Evolutionary conservation across 2,113 vertebrate species (phyloP).

Genomic region (Cercopithecus mona): DNA sequence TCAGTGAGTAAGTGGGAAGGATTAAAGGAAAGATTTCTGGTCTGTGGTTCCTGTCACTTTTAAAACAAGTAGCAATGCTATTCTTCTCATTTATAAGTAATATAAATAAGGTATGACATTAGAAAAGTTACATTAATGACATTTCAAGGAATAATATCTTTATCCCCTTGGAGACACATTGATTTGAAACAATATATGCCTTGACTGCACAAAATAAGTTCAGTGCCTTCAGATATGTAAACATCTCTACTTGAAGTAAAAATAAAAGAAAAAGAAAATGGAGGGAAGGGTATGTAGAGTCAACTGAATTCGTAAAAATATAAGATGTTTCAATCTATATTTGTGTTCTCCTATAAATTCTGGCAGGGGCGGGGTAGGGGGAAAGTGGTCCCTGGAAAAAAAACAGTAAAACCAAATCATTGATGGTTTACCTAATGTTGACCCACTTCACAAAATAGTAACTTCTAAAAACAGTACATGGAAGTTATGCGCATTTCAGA

Average conservation of each 20-base stretch:
- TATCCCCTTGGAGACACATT: too few relatives aligned
- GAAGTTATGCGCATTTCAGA: neutral
- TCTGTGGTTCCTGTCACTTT: neutral
- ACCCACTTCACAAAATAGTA: neutral
- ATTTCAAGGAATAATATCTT: neutral
- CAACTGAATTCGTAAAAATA: neutral
- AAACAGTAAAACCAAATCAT: neutral
- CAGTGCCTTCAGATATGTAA: conserved; percentile 7
- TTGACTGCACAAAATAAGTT: neutral
- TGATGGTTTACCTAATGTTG: neutral
- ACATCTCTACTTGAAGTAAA: neutral
- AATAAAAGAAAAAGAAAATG: neutral
- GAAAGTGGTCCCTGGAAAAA: neutral
- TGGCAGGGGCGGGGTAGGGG: neutral
- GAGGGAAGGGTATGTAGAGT: neutral
- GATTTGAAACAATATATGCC: neutral
- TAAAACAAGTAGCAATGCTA: neutral
- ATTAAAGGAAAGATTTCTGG: neutral
- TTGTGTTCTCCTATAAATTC: neutral
- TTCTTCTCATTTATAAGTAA: neutral
- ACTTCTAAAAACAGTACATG: neutral
- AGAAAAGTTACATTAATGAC: neutral
- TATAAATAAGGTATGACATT: neutral
- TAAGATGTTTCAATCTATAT: neutral
- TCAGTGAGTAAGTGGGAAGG: neutral